These are phyloP conservation scores for Aegotheles bennettii DNA, from an alignment of 2,113 vertebrate genomes.

Conservation along the genomic window DNA sequence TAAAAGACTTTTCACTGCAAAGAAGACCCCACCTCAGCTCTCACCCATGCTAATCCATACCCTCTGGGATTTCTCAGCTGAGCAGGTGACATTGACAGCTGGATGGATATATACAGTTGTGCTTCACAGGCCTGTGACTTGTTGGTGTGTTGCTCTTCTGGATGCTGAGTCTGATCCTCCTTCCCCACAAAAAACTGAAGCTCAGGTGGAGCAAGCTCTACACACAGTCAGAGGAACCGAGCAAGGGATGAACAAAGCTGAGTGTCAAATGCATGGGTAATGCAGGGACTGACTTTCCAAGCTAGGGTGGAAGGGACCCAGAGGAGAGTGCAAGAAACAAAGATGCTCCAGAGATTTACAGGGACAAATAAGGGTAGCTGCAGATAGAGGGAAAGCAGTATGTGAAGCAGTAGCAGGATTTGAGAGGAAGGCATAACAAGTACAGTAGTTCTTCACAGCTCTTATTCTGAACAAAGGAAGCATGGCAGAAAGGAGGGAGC, in stretches of 20 bases:
- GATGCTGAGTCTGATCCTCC: background rate
- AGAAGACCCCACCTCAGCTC: background rate
- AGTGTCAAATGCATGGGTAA: background rate
- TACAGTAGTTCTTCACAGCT: background rate
- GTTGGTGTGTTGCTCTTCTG: background rate
- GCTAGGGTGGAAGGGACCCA: background rate
- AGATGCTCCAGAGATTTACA: background rate
- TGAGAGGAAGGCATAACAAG: background rate
- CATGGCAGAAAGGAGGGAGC: background rate
- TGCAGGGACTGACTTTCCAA: background rate
- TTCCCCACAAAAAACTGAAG: background rate
- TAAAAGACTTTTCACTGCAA: background rate
- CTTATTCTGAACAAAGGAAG: background rate
- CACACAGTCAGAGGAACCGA: background rate
- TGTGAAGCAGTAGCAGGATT: background rate
- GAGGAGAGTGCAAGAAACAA: background rate
- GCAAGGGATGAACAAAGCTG: background rate
- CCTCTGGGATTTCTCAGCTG: background rate
- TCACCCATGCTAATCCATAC: fast-evolving
- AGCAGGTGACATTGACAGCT: background rate
- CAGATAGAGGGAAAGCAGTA: background rate
- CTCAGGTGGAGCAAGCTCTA: background rate
- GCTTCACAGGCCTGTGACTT: background rate
- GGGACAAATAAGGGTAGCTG: background rate
- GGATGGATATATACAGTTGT: background rate